Evolutionary conservation across 1,140 invertebrate species (phyloP).

Genomic region (Whitmania pigra): DNA sequence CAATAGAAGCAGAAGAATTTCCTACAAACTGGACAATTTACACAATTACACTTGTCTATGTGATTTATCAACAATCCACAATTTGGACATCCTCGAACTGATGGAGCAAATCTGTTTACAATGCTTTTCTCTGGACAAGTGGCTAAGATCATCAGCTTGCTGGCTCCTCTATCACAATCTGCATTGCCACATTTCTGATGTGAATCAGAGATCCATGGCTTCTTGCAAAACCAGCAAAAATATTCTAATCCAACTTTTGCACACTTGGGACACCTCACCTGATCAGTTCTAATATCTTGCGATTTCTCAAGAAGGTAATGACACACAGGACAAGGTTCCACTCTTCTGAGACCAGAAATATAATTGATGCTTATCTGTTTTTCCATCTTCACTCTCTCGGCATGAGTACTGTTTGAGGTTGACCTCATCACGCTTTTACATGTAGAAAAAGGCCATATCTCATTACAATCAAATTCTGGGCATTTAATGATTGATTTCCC

Average conservation of each 20-base stretch:
- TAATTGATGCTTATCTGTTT: too few species aligned
- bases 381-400: too few species aligned
- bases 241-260: background rate
- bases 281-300: too few species aligned
- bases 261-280: too few species aligned
- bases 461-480: too few species aligned
- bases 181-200: background rate
- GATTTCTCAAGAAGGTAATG: too few species aligned
- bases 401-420: too few species aligned
- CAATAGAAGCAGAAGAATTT: slow-evolving; percentile 17
- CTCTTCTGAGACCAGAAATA: too few species aligned
- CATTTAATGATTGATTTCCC: too few species aligned
- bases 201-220: background rate
- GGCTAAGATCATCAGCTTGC: slow-evolving; percentile 2
- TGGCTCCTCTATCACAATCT: background rate
- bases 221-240: slow-evolving; percentile 13
- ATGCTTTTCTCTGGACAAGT: slow-evolving; percentile 8
- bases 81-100: slow-evolving; percentile 16
- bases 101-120: background rate
- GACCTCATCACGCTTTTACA: too few species aligned
- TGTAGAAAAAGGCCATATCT: too few species aligned
- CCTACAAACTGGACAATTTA: background rate
- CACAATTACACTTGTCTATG: background rate
- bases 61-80: slow-evolving; percentile 8
- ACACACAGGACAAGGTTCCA: too few species aligned